Percentiles rank a stretch among this genome's conserved stretches.
phyloP scores from a whole-genome alignment of 2,113 vertebrate species.

The Geococcyx californianus region DNA sequence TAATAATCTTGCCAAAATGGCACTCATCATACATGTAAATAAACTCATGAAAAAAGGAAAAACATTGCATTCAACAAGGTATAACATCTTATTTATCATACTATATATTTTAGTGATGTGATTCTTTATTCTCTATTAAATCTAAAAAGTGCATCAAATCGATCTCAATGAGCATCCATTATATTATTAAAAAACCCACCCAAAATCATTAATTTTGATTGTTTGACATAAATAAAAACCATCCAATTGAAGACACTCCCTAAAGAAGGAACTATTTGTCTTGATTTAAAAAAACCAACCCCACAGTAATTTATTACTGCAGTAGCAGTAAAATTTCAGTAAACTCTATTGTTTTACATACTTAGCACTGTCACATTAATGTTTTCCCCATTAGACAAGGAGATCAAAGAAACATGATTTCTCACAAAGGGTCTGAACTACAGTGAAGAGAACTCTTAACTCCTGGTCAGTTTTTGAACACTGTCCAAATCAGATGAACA shows the following conservation, averaged over 20 bases:
- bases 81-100: background rate
- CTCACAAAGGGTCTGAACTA: conserved; percentile 40
- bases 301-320: background rate
- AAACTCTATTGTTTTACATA: conserved; percentile 11
- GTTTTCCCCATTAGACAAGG: background rate
- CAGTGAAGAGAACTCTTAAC: conserved; percentile 22
- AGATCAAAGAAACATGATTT: conserved; percentile 58
- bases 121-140: background rate
- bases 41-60: background rate
- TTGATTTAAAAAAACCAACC: background rate
- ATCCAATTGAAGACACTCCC: background rate
- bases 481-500: conserved; percentile 37
- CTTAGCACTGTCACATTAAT: background rate
- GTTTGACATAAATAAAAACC: background rate
- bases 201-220: background rate
- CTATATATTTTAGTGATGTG: background rate
- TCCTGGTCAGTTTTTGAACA: conserved; percentile 32
- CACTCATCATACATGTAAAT: background rate
- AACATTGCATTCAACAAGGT: background rate
- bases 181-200: background rate
- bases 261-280: background rate
- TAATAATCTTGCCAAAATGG: background rate
- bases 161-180: background rate
- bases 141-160: background rate
- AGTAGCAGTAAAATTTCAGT: background rate